Conservation (phyloP, 2,113 vertebrate species). For the Heterotilapia buettikoferi region DNA sequence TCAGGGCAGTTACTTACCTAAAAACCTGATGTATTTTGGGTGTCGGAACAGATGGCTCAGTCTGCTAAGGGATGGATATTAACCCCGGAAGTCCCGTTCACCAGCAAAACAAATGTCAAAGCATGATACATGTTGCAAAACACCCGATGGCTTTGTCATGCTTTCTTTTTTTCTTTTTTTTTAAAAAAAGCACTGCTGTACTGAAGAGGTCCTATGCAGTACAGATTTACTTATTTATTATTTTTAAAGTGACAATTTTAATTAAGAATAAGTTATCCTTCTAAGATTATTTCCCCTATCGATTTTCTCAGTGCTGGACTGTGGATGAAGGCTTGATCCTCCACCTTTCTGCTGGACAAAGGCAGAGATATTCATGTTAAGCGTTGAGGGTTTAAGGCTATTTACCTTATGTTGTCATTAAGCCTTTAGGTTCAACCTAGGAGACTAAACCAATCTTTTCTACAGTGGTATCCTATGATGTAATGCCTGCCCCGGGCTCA, state of each 20-base stretch:
- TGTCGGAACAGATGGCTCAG: not conserved
- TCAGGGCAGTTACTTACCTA: not conserved
- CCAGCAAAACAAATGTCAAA: not conserved
- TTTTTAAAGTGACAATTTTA: not conserved
- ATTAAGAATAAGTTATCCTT: not conserved
- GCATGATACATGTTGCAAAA: not conserved
- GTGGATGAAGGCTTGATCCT: not conserved
- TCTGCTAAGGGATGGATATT: not conserved
- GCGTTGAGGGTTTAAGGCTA: not conserved
- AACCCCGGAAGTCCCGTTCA: not conserved
- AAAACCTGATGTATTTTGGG: not conserved
- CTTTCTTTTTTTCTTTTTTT: not conserved
- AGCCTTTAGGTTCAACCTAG: not conserved
- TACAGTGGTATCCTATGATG: not conserved
- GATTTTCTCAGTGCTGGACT: not conserved
- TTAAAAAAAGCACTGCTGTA: not conserved
- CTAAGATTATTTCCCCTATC: not conserved
- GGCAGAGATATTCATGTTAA: not conserved
- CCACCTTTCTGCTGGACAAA: not conserved
- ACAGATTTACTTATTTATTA: not conserved
- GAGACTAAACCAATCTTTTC: not conserved
- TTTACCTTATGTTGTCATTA: not conserved
- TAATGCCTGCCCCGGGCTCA: not conserved
- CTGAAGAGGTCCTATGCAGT: not conserved
- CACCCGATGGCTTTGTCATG: not conserved